Conservation (phyloP, 2,888 invertebrate species). For the Spisula subtruncata region DNA sequence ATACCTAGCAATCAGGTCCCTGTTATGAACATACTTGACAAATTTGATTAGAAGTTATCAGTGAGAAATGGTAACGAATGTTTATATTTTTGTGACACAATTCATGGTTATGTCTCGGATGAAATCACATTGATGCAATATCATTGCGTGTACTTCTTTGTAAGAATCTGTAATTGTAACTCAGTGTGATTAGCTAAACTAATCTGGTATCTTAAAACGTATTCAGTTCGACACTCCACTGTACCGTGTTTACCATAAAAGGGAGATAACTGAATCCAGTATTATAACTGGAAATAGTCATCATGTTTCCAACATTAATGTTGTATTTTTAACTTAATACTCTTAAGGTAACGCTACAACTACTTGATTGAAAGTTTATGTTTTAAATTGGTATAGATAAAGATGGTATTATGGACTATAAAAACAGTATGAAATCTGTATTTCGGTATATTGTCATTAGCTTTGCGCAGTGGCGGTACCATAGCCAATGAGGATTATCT, state of each 20-base stretch:
- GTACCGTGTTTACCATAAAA: too few species aligned
- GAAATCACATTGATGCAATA: not conserved
- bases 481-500: constrained; percentile 86
- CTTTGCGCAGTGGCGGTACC: constrained; percentile 84
- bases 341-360: too few species aligned
- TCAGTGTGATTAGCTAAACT: too few species aligned
- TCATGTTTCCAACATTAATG: too few species aligned
- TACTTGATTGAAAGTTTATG: too few species aligned
- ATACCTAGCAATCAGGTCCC: not conserved
- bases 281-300: too few species aligned
- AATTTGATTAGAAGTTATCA: not conserved
- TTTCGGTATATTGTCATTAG: constrained; percentile 46
- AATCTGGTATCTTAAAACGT: too few species aligned
- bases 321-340: too few species aligned
- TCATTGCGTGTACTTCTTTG: too few species aligned
- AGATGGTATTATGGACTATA: not conserved
- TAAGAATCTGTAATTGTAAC: too few species aligned
- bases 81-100: constrained; percentile 7
- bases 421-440: not conserved
- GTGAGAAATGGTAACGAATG: constrained; percentile 9
- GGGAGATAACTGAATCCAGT: too few species aligned
- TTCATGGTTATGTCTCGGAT: not conserved
- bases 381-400: not conserved
- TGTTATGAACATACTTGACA: not conserved
- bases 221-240: too few species aligned